Conservation (phyloP, 2,113 vertebrate species). For the Turdus rufiventris region DNA sequence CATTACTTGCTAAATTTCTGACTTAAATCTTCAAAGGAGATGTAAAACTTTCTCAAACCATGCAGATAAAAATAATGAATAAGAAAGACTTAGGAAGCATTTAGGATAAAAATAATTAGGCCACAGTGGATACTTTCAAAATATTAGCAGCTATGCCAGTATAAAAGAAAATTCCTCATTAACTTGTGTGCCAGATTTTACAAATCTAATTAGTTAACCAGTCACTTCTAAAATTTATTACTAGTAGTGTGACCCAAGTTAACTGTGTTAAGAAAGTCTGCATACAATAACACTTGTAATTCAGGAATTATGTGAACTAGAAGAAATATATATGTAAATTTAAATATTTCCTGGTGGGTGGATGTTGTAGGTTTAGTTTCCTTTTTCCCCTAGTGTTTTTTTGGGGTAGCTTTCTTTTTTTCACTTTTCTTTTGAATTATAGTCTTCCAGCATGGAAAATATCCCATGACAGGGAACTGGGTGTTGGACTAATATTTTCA, state of each 20-base stretch:
- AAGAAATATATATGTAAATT: not conserved
- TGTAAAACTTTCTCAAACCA: constrained; percentile 53
- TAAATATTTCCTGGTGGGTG: not conserved
- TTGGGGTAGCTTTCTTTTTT: fast-evolving
- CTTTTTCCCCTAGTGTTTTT: not conserved
- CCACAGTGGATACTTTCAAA: constrained; percentile 49
- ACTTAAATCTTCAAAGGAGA: constrained; percentile 57
- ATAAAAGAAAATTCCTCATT: constrained; percentile 52
- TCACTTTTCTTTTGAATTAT: not conserved
- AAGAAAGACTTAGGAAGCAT: constrained; percentile 57
- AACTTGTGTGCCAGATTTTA: constrained; percentile 15
- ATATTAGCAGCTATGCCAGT: constrained; percentile 23
- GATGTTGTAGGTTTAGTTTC: not conserved
- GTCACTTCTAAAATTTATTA: constrained; percentile 18
- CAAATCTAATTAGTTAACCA: constrained; percentile 1
- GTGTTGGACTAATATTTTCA: not conserved
- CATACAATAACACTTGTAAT: not conserved
- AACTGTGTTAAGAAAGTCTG: not conserved
- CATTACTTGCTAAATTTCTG: constrained; percentile 62
- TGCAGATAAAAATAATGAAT: constrained; percentile 59
- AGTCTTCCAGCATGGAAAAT: not conserved
- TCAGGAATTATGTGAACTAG: not conserved
- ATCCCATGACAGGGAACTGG: not conserved
- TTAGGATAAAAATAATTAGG: constrained; percentile 71
- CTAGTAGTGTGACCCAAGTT: not conserved